A percentile compares a stretch with the other conserved stretches of the same genome.
phyloP scores from a whole-genome alignment of 2,888 invertebrate genomes.

The Chrysopilus asiliformis region DNA sequence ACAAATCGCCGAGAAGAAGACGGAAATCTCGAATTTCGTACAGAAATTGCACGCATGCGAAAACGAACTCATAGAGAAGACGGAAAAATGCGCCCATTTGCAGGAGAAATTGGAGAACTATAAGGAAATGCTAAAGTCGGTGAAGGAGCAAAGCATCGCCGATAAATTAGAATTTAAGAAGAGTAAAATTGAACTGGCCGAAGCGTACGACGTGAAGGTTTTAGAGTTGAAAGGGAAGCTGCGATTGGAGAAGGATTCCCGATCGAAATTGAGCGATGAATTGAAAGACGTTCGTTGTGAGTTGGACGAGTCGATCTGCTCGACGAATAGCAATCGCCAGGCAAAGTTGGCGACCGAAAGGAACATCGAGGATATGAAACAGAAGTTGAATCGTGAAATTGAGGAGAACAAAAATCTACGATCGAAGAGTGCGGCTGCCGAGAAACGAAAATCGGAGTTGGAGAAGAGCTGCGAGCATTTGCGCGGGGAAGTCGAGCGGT shows the following conservation, averaged over 20 bases:
- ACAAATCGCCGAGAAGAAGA: conserved; percentile 35
- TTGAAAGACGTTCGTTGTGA: conserved; percentile 28
- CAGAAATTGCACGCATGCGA: conserved; percentile 37
- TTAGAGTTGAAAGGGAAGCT: conserved; percentile 35
- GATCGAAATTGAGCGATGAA: conserved; percentile 31
- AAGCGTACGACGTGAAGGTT: conserved; percentile 35
- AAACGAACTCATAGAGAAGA: conserved; percentile 34
- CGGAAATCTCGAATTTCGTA: conserved; percentile 27
- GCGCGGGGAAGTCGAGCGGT: conserved; percentile 22
- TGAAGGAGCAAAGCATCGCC: conserved; percentile 27
- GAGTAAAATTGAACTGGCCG: conserved; percentile 31
- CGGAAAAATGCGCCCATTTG: conserved; percentile 29
- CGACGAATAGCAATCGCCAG: conserved; percentile 26
- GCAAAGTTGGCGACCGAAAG: conserved; percentile 27
- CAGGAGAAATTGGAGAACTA: conserved; percentile 30
- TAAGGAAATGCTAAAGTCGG: conserved; percentile 29
- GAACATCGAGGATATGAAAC: conserved; percentile 27
- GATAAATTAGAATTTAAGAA: conserved; percentile 28
- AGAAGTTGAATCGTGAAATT: conserved; percentile 29
- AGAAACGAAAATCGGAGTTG: conserved; percentile 23
- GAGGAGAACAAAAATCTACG: conserved; percentile 28
- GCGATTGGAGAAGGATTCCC: conserved; percentile 36
- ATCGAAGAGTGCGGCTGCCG: conserved; percentile 22
- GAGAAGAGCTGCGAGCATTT: conserved; percentile 27
- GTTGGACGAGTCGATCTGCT: conserved; percentile 27